phyloP scores from a whole-genome alignment of 2,888 invertebrate genomes.

The Dioctria linearis region DNA sequence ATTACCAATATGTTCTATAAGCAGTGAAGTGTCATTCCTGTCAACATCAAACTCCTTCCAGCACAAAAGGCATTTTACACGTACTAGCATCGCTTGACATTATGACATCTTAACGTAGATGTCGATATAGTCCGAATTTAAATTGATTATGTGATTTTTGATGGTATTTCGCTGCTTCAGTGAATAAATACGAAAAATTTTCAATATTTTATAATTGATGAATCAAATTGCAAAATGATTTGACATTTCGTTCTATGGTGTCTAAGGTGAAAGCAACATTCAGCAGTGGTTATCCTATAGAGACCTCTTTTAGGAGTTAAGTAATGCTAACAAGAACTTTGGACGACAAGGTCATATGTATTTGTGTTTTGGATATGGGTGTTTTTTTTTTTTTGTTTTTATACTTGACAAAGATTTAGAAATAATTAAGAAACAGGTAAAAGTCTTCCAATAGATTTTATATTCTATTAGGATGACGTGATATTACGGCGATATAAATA shows the following conservation, averaged over 20 bases:
- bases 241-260: neutral
- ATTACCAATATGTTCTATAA: conserved; percentile 53
- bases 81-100: conserved; percentile 39
- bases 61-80: conserved; percentile 49
- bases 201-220: neutral
- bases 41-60: conserved; percentile 26
- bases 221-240: neutral
- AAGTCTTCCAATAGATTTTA: too few species aligned
- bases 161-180: neutral
- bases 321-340: too few species aligned
- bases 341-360: too few species aligned
- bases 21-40: conserved; percentile 45
- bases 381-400: too few species aligned
- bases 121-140: neutral
- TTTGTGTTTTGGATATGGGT: too few species aligned
- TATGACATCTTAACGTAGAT: conserved; percentile 8
- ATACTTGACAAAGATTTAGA: too few species aligned
- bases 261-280: neutral
- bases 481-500: too few species aligned
- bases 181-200: neutral
- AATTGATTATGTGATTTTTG: neutral
- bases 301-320: too few species aligned
- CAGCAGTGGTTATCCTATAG: neutral
- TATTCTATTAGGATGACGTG: too few species aligned
- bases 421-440: too few species aligned